These are phyloP conservation scores for Heterodera filipjevi DNA, from an alignment of 2,888 invertebrate genomes.

Conservation along the genomic window DNA sequence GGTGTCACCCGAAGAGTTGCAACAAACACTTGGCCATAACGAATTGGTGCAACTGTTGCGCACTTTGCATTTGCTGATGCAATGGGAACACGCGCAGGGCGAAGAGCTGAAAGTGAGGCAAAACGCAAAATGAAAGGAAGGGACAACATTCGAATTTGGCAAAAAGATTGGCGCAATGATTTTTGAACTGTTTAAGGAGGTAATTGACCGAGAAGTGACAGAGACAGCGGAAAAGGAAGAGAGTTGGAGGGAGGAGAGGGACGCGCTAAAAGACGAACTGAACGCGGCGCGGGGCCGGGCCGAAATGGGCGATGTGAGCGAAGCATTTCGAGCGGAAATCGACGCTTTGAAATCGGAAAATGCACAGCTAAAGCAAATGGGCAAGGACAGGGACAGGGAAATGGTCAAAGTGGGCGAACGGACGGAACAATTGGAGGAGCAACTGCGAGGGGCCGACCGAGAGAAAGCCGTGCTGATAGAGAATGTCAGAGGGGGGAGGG, in stretches of 20 bases:
- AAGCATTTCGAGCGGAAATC: slow-evolving; percentile 57
- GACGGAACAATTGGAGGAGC: slow-evolving; percentile 51
- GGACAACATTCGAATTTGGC: neutral
- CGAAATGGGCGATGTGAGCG: slow-evolving; percentile 42
- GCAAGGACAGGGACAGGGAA: slow-evolving; percentile 59
- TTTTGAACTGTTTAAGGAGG: slow-evolving; percentile 32
- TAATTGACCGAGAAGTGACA: slow-evolving; percentile 59
- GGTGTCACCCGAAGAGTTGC: slow-evolving; percentile 30
- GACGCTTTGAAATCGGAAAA: slow-evolving; percentile 62
- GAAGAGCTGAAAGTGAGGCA: slow-evolving; percentile 50
- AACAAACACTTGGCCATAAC: slow-evolving; percentile 43
- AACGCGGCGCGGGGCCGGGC: slow-evolving; percentile 54
- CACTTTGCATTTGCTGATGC: slow-evolving; percentile 49
- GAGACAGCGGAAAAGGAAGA: slow-evolving; percentile 59
- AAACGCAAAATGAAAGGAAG: neutral
- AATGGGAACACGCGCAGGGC: slow-evolving; percentile 52
- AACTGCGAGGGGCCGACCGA: slow-evolving; percentile 50
- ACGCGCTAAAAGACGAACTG: slow-evolving; percentile 55
- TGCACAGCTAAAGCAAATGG: slow-evolving; percentile 54
- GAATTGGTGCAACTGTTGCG: slow-evolving; percentile 51
- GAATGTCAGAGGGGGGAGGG: slow-evolving; percentile 45
- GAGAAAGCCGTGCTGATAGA: slow-evolving; percentile 52
- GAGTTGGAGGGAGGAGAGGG: slow-evolving; percentile 56
- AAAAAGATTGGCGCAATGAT: neutral
- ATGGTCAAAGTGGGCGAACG: slow-evolving; percentile 60